Conservation (phyloP, 2,113 vertebrate species). For the Saccopteryx leptura region DNA sequence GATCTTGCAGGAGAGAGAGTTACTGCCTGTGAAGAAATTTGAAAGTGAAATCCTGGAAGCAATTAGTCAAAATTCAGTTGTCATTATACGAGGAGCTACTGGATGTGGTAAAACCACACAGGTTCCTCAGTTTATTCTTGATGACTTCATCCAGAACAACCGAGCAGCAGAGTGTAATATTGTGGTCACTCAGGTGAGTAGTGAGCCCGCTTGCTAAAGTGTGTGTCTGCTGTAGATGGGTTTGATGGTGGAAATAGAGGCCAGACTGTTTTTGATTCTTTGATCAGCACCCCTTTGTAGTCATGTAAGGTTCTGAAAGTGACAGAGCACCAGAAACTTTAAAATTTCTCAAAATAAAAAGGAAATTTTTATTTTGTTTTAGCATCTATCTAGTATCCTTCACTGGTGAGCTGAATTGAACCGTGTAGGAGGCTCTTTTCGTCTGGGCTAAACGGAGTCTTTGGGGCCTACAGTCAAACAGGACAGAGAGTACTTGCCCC, state of each 20-base stretch:
- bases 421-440: not conserved
- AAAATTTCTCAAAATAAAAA: not conserved
- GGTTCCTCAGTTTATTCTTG: conserved; percentile 98
- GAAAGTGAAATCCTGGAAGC: conserved; percentile 92
- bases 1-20: conserved; percentile 91
- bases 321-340: not conserved
- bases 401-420: not conserved
- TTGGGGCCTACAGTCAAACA: not conserved
- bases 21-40: conserved; percentile 96
- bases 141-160: conserved; percentile 91
- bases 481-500: not conserved
- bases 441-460: not conserved
- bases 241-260: not conserved
- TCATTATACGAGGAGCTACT: conserved; percentile 97
- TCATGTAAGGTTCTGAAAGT: not conserved
- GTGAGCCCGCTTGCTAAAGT: not conserved
- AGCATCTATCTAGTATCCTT: not conserved
- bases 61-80: conserved; percentile 91
- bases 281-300: not conserved
- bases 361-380: not conserved
- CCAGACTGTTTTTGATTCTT: not conserved
- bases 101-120: conserved; percentile 99
- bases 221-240: not conserved
- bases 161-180: conserved; percentile 96
- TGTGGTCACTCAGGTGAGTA: conserved; percentile 96